A percentile compares a stretch with the other conserved stretches of the same genome.
phyloP scores from a whole-genome alignment of 2,888 invertebrate genomes.

The Charanyca ferruginea region DNA sequence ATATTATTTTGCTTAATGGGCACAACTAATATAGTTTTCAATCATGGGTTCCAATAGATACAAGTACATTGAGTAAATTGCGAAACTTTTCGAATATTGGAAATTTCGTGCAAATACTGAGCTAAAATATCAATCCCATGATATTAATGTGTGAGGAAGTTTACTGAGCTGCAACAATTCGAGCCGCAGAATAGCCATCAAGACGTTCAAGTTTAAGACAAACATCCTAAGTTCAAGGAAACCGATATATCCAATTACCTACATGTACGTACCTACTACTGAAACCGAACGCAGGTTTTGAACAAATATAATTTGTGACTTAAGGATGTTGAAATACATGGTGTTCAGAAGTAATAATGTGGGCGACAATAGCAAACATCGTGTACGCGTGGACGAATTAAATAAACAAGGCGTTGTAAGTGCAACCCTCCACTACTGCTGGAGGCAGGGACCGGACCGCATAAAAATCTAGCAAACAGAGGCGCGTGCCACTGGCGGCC shows the following conservation, averaged over 20 bases:
- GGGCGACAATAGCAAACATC: conserved; percentile 64
- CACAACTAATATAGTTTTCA: not conserved
- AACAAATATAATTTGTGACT: conserved; percentile 61
- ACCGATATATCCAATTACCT: conserved; percentile 72
- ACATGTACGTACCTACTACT: conserved; percentile 44
- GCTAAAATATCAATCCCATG: conserved; percentile 58
- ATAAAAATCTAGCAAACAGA: conserved; percentile 56
- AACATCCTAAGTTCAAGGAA: conserved; percentile 67
- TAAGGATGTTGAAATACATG: conserved; percentile 64
- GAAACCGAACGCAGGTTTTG: conserved; percentile 45
- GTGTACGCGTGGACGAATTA: conserved; percentile 67
- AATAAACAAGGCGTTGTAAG: conserved; percentile 72
- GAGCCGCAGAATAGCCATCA: conserved; percentile 63
- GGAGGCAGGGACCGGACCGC: conserved; percentile 44
- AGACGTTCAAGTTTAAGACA: conserved; percentile 66
- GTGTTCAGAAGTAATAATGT: conserved; percentile 43
- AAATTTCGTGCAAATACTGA: conserved; percentile 31
- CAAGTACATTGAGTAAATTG: conserved; percentile 23
- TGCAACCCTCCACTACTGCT: conserved; percentile 27
- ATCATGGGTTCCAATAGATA: conserved; percentile 19
- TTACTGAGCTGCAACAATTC: conserved; percentile 68
- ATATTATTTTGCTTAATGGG: not conserved
- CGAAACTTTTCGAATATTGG: conserved; percentile 36
- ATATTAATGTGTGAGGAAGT: conserved; percentile 69
- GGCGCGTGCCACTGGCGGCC: conserved; percentile 72